Evolutionary conservation across 2,888 invertebrate species (phyloP).

Genomic region (Oligia strigilis): DNA sequence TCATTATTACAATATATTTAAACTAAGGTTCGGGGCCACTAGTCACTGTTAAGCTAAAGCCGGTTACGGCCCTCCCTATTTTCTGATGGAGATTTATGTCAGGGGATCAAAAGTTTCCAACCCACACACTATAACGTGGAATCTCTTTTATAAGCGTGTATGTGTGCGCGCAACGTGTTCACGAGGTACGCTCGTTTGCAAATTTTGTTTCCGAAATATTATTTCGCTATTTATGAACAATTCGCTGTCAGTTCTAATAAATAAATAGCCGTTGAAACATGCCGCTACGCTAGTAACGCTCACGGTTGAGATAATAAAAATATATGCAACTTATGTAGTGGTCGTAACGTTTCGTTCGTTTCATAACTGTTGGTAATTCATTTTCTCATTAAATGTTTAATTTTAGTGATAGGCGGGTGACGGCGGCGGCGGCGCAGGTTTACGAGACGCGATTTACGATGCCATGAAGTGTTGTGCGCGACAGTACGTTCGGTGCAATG

Average conservation of each 20-base stretch:
- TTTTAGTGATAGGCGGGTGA: conserved; percentile 80
- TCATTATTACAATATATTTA: conserved; percentile 90
- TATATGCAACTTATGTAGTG: conserved; percentile 76
- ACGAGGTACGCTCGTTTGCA: conserved; percentile 73
- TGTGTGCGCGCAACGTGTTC: conserved; percentile 67
- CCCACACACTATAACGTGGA: conserved; percentile 78
- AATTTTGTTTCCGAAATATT: conserved; percentile 76
- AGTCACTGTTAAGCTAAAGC: conserved; percentile 90
- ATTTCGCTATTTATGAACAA: conserved; percentile 79
- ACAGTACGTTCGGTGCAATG: conserved; percentile 68
- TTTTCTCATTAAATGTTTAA: conserved; percentile 85
- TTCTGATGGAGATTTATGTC: conserved; percentile 91
- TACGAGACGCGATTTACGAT: conserved; percentile 78
- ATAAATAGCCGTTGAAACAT: conserved; percentile 75
- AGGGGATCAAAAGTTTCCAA: conserved; percentile 90
- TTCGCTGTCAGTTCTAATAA: conserved; percentile 82
- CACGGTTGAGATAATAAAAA: conserved; percentile 79
- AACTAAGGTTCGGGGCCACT: conserved; percentile 87
- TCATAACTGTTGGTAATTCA: conserved; percentile 80
- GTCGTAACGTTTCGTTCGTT: conserved; percentile 72
- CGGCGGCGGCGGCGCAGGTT: conserved; percentile 68
- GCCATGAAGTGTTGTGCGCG: conserved; percentile 77
- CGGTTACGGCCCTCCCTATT: conserved; percentile 90
- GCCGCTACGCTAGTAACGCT: conserved; percentile 66
- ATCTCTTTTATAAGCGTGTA: conserved; percentile 59